Conservation (phyloP, 2,888 invertebrate species). For the Dexiosoma caninum region DNA sequence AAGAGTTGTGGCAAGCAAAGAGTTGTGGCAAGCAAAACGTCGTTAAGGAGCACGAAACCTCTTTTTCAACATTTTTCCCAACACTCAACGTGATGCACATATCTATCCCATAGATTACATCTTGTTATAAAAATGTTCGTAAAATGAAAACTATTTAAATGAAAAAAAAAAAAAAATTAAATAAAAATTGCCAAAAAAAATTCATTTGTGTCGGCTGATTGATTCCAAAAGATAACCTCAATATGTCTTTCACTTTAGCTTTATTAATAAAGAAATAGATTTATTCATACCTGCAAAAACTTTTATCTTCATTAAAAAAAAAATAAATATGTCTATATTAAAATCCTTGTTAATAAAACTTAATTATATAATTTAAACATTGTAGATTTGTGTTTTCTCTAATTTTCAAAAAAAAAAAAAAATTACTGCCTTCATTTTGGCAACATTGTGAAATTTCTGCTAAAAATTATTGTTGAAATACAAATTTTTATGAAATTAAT, state of each 20-base stretch:
- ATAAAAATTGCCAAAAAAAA: slow-evolving; percentile 37
- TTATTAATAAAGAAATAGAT: background rate
- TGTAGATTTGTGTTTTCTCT: background rate
- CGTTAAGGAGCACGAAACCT: slow-evolving; percentile 27
- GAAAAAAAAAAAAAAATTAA: slow-evolving; percentile 39
- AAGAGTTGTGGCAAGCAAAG: slow-evolving; percentile 44
- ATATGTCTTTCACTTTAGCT: slow-evolving; percentile 50
- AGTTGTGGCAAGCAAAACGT: slow-evolving; percentile 10
- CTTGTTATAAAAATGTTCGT: background rate
- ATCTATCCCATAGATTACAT: no score
- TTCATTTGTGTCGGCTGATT: slow-evolving; percentile 48
- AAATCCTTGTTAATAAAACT: slow-evolving; percentile 19
- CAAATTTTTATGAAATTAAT: background rate
- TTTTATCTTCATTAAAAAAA: background rate
- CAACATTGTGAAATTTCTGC: background rate
- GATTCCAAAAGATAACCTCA: slow-evolving; percentile 58
- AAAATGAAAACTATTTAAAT: slow-evolving; percentile 24
- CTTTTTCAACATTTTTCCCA: background rate
- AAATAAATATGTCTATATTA: background rate
- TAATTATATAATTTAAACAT: background rate
- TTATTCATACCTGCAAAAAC: background rate
- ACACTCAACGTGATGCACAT: background rate
- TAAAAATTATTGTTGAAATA: slow-evolving; percentile 1
- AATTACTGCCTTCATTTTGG: background rate
- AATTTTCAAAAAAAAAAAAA: background rate